A percentile compares a stretch with the other conserved stretches of the same genome.
These are phyloP conservation scores for Drosophila eohydei DNA, from an alignment of 2,888 invertebrate genomes.

Conservation along the genomic window DNA sequence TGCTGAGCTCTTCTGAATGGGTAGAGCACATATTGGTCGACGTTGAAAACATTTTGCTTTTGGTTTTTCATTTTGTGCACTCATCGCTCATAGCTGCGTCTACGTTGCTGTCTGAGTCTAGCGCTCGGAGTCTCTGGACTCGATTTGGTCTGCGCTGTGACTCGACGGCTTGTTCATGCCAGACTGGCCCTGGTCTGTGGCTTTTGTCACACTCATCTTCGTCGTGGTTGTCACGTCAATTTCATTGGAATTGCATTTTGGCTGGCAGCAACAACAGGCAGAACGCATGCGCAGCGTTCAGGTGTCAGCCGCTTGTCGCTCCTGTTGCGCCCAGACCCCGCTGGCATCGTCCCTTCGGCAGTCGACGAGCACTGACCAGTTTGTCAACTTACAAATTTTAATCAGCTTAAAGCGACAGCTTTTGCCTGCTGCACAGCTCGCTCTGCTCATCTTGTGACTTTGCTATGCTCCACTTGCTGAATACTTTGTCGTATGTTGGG, in stretches of 20 bases:
- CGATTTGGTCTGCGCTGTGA: conserved; percentile 34
- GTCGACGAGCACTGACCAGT: conserved; percentile 55
- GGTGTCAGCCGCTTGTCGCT: conserved; percentile 5
- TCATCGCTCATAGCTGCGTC: conserved; percentile 17
- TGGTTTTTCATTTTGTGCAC: conserved; percentile 12
- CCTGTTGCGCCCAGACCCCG: conserved; percentile 2
- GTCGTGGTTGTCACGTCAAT: conserved; percentile 74
- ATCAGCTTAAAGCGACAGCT: conserved; percentile 69
- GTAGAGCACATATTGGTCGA: conserved; percentile 24
- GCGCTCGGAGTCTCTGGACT: conserved; percentile 15
- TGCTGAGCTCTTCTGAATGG: background rate
- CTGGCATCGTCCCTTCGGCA: background rate
- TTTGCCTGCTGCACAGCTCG: background rate
- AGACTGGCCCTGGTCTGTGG: conserved; percentile 41
- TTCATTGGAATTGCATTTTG: conserved; percentile 77
- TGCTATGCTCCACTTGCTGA: conserved; percentile 54
- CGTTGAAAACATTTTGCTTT: background rate
- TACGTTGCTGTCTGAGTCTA: conserved; percentile 9
- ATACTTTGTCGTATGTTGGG: conserved; percentile 26
- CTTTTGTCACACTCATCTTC: conserved; percentile 78
- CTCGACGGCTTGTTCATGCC: conserved; percentile 54
- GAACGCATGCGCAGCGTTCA: conserved; percentile 64
- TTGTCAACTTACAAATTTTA: conserved; percentile 82
- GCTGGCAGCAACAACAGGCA: conserved; percentile 31
- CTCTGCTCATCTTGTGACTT: conserved; percentile 9